phyloP scores from a whole-genome alignment of 2,113 vertebrate species.

The Synchiropus splendidus region DNA sequence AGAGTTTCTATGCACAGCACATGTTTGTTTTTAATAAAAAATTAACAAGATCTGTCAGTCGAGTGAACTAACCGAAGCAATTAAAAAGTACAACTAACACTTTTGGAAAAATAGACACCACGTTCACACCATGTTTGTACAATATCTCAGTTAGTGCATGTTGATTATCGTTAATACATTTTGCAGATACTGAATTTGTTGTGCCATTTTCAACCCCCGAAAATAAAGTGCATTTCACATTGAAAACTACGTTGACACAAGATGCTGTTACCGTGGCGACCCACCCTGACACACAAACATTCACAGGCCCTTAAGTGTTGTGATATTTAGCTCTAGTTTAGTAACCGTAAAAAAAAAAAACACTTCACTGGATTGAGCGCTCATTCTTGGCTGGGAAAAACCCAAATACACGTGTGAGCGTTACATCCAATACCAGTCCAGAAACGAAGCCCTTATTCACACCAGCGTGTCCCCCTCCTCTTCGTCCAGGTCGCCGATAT shows the following conservation, averaged over 20 bases:
- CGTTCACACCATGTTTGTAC: slow-evolving; percentile 61
- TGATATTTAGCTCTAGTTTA: slow-evolving; percentile 56
- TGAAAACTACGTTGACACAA: slow-evolving; percentile 68
- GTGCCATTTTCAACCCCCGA: slow-evolving; percentile 62
- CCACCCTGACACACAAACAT: slow-evolving; percentile 28
- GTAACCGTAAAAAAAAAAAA: slow-evolving; percentile 14
- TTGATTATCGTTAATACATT: slow-evolving; percentile 69
- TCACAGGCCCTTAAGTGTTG: slow-evolving; percentile 47
- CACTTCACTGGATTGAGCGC: too few relatives aligned
- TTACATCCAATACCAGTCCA: slow-evolving; percentile 44
- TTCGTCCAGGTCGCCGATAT: slow-evolving; percentile 12
- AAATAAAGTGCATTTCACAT: slow-evolving; percentile 80
- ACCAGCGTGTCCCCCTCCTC: slow-evolving; percentile 1
- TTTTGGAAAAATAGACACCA: slow-evolving; percentile 76
- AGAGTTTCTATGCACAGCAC: slow-evolving; percentile 68
- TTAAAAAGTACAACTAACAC: slow-evolving; percentile 74
- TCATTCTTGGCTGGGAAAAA: slow-evolving; percentile 3
- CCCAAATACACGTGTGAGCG: slow-evolving; percentile 24
- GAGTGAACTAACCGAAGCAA: slow-evolving; percentile 71
- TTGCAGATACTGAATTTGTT: slow-evolving; percentile 73
- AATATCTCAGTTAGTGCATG: slow-evolving; percentile 73
- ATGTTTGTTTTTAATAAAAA: slow-evolving; percentile 73
- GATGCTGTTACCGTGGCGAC: slow-evolving; percentile 57
- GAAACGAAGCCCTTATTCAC: slow-evolving; percentile 60
- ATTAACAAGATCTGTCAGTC: slow-evolving; percentile 70